Conservation (phyloP, 2,113 vertebrate species). For the Spea multiplicata region DNA sequence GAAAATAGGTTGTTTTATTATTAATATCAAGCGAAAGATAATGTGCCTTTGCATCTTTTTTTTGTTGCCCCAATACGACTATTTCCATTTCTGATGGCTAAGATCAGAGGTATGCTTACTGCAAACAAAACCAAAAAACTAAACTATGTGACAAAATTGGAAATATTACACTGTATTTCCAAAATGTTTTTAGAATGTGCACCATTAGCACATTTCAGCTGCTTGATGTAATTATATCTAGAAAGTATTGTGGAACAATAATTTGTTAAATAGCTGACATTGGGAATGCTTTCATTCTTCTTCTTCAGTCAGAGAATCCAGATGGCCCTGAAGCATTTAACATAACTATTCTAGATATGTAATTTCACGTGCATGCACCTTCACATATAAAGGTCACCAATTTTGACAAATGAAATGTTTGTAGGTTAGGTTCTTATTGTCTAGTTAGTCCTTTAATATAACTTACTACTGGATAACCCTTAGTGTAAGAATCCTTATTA, state of each 20-base stretch:
- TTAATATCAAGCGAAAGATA: too few relatives aligned
- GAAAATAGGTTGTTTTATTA: too few relatives aligned
- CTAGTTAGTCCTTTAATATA: not conserved
- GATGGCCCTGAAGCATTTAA: slow-evolving; percentile 38
- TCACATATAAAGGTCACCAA: slow-evolving; percentile 18
- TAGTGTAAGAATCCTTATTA: too few relatives aligned
- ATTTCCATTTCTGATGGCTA: too few relatives aligned
- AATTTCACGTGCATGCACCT: slow-evolving; percentile 9
- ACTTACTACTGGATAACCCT: too few relatives aligned
- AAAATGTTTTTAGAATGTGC: not conserved
- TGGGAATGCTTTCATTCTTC: slow-evolving; percentile 28
- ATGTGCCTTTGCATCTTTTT: too few relatives aligned
- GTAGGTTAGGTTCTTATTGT: not conserved
- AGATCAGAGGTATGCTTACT: too few relatives aligned
- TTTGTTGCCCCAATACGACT: too few relatives aligned
- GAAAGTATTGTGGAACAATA: not conserved
- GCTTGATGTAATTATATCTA: not conserved
- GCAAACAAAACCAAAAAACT: too few relatives aligned
- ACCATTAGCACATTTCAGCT: not conserved
- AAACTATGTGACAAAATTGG: too few relatives aligned
- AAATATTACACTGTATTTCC: not conserved
- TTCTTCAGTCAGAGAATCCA: not conserved
- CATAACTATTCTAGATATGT: slow-evolving; percentile 1
- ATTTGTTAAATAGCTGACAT: slow-evolving; percentile 28
- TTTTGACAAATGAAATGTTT: slow-evolving; percentile 1